Percentiles rank a stretch among this genome's conserved stretches.
Evolutionary conservation across 1,140 invertebrate species (phyloP).

Genomic region (Brachionus asplanchnoidis): DNA sequence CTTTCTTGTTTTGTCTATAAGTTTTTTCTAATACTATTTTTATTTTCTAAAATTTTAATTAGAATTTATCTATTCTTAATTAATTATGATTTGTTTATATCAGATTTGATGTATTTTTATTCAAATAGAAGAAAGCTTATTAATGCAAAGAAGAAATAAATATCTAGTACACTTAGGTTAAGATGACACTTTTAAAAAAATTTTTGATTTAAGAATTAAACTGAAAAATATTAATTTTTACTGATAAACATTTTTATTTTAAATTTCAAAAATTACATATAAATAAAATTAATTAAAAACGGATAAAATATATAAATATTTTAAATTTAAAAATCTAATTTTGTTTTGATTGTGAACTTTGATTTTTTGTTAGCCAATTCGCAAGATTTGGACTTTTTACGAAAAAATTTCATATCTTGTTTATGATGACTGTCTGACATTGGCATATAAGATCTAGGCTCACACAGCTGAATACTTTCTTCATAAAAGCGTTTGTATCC

Average conservation of each 20-base stretch:
- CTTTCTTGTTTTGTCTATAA: no score
- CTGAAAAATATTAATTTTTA: no score
- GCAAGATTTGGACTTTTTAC: constrained; percentile 19
- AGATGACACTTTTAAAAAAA: no score
- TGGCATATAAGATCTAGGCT: not conserved
- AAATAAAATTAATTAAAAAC: not conserved
- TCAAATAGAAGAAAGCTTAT: no score
- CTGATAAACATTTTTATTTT: not conserved
- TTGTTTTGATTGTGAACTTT: not conserved
- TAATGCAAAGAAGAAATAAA: no score
- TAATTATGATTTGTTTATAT: no score
- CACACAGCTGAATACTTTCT: constrained; percentile 45
- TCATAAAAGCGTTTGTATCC: constrained; percentile 87
- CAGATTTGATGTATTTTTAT: no score
- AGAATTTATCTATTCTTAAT: no score
- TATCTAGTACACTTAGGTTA: no score
- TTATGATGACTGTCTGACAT: constrained; percentile 1
- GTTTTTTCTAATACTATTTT: no score
- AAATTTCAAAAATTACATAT: not conserved
- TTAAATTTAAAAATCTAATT: not conserved
- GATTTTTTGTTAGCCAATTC: not conserved
- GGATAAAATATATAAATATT: not conserved
- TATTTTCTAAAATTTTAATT: no score
- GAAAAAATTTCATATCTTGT: constrained; percentile 29
- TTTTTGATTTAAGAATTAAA: no score